These are phyloP conservation scores for Thelaira solivaga DNA, from an alignment of 2,888 invertebrate species.

Conservation along the genomic window DNA sequence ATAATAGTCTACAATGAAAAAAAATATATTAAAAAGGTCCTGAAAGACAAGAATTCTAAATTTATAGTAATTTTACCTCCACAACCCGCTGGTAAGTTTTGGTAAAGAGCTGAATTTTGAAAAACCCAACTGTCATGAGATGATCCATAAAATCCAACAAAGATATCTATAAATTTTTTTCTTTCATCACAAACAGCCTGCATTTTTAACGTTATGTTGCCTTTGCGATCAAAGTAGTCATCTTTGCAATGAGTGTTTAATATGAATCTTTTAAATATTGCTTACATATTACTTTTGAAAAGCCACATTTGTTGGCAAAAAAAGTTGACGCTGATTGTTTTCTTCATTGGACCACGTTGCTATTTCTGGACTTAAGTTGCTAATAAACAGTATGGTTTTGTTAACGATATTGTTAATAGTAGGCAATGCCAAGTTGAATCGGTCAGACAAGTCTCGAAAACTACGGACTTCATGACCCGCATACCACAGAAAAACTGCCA, in stretches of 20 bases:
- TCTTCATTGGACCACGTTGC: background rate
- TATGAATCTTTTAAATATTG: no score
- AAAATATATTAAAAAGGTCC: no score
- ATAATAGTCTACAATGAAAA: no score
- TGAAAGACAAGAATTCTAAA: no score
- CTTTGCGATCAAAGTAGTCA: slow-evolving; percentile 20
- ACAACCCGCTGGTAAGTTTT: background rate
- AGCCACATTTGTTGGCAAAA: background rate
- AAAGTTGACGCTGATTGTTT: background rate
- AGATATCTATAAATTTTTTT: slow-evolving; percentile 42
- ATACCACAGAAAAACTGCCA: background rate
- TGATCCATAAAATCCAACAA: slow-evolving; percentile 49
- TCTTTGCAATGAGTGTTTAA: no score
- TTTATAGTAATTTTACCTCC: background rate
- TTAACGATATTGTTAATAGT: background rate
- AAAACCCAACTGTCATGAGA: slow-evolving; percentile 41
- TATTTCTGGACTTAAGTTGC: background rate
- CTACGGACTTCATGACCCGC: background rate
- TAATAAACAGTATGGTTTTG: background rate
- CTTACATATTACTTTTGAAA: background rate
- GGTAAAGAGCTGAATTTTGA: background rate
- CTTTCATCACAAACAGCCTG: slow-evolving; percentile 43
- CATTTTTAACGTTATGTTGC: background rate
- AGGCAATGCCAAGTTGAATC: background rate
- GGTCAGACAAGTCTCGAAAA: background rate